Base-by-base conservation (phyloP, 2,888 invertebrate genomes). In the Dendrolimus houi region DNA sequence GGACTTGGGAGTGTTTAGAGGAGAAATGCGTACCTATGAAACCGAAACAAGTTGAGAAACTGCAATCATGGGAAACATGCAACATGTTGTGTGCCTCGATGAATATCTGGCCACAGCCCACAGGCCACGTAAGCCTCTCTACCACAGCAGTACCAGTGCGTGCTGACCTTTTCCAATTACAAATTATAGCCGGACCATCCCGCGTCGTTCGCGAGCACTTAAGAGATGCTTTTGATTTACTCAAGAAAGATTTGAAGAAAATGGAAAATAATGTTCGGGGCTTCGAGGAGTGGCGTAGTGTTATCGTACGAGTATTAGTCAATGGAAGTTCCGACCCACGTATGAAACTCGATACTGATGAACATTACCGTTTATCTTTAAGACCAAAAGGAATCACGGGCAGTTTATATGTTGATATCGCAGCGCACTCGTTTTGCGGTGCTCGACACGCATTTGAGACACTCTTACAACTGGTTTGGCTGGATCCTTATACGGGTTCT, bases 21-120 rank as follows among this genome's bases (percentile, higher is more conserved):
- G 92, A 93, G 64, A 92, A 93, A 68, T 96, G 96, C 85, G 92
- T 94, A 59, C 93, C 94, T 12, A 61, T 72, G 54, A 77, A 77
- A 66, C 72, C 77, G 59, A 66, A 70, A 2, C 68, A 78, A 52
- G 71, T 72, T 40, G 67, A 60, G 65, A 80, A 70, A 70, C 87
- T 87, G 66, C 93, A 88, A 62, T 93, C 94, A 10, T 83, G 95
- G 64, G 90, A 92, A 60, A 95, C 95, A 40, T 95, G 96, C 78
- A 93, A 93, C 64, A 95, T 95, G 92, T 85, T 94, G 9, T 96
- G 96, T 78, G 93, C 94, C 9, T 88, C 92, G 52, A 87, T 91
- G 57, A 93, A 94, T 64, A 89, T 95, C 12, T 96, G 95, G 96
- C 96, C 96, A 9, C 93, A 93, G 73, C 96, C 96, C 29, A 95